A percentile compares a stretch with the other conserved stretches of the same genome.
Evolutionary conservation across 2,888 invertebrate species (phyloP).

Genomic region (Rhagonycha lutea): DNA sequence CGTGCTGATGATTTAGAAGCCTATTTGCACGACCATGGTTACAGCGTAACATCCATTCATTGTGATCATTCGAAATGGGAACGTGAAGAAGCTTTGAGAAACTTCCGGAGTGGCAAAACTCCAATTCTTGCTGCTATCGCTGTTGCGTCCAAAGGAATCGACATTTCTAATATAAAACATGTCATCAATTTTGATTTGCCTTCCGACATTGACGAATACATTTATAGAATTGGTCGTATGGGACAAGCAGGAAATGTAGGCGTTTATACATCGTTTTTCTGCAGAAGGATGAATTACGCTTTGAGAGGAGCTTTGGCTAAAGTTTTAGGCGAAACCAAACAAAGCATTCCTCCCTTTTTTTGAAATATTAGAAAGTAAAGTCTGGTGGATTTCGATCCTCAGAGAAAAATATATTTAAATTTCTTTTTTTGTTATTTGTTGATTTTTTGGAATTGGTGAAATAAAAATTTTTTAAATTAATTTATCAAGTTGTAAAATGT

Average conservation of each 20-base stretch:
- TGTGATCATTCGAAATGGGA: conserved; percentile 73
- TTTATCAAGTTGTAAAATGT: neutral
- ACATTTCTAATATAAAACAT: conserved; percentile 84
- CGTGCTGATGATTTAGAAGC: conserved; percentile 89
- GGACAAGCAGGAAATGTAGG: conserved; percentile 88
- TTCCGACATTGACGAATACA: conserved; percentile 87
- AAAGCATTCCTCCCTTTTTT: conserved; percentile 75
- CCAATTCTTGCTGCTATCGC: conserved; percentile 91
- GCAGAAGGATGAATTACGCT: conserved; percentile 63
- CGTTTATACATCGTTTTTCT: conserved; percentile 84
- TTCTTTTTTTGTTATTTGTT: neutral
- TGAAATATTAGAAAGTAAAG: too few species aligned
- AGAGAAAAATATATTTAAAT: too few species aligned
- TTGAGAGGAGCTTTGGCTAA: conserved; percentile 69
- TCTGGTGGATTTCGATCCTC: neutral
- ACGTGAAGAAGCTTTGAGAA: conserved; percentile 71
- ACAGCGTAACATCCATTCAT: conserved; percentile 73
- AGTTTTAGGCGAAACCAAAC: conserved; percentile 77
- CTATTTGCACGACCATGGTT: conserved; percentile 74
- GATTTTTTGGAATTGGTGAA: neutral
- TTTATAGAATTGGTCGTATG: conserved; percentile 92
- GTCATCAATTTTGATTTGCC: too few species aligned
- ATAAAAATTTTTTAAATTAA: neutral
- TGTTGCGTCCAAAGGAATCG: conserved; percentile 90
- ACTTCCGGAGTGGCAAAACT: conserved; percentile 82